Evolutionary conservation across 2,888 invertebrate genomes (phyloP), one percentile per base, ranked within the genome.

Genomic region (Nomada goodeniana): DNA sequence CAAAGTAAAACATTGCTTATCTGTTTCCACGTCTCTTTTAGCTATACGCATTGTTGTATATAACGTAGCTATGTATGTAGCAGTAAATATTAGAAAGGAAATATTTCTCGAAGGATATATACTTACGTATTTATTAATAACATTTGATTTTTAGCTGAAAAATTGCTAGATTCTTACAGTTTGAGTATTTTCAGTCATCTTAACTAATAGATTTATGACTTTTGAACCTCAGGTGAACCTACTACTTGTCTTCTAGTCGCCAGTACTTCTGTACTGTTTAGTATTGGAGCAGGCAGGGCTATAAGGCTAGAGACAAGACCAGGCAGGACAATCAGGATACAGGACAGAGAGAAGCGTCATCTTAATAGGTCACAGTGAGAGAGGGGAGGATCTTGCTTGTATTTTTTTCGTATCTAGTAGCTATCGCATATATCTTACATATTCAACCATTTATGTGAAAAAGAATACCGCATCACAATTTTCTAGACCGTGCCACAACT

Each of bases 181-280:
- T 85, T 88, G 86, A 88, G 89, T 88, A 86, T 86, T 73, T 87
- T 76, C 88, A 88, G 83, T 81, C 88, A 89, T 86, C 85, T 87
- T 88, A 88, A 91, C 91, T 91, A 91, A 91, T 89, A 90, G 91
- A 92, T 92, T 92, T 93, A 90, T 93, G 90, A 93, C 90, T 93
- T 93, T 94, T 93, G 85, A 93, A 93, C 93, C 93, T 93, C 92
- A 94, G 93, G 93, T 94, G 92, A 93, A 90, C 88, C 91, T 93
- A 93, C 93, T 92, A 92, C 93, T 93, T 93, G 93, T 93, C 93
- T 92, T 93, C 93, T 93, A 93, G 92, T 93, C 92, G 91, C 89
- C 93, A 92, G 93, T 93, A 93, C 93, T 90, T 88, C 88, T 90
- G 92, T 93, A 92, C 93, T 92, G 91, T 92, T 93, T 93, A 93